Base-by-base conservation (phyloP, 1,140 invertebrate species). In the Solenopsis invicta region DNA sequence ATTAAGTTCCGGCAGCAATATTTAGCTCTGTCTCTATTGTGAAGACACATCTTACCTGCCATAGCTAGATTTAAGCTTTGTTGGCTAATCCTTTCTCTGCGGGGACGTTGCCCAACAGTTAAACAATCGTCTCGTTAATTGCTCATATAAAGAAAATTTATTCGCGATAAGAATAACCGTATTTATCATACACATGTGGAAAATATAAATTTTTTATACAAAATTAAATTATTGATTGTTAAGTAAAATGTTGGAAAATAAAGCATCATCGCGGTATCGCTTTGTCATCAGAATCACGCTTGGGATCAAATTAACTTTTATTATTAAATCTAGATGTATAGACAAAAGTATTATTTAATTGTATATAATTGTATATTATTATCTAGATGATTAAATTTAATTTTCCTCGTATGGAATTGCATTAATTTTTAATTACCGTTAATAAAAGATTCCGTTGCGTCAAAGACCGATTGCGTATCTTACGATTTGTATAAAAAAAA, bases 371-470 rank as follows among this genome's bases (percentile, higher is more conserved):
- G 48, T 24, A 24, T 69, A 48, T 67, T 41, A 41, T 69, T 50
- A 48, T 50, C 66, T 50, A 16, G 2, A 24, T 24, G 66, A 69
- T 50, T 48, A 24, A 45, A 48, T 69, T 69, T 69, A 69, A 69
- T 69, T 69, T 69, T 69, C 13, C 18, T 69, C 48, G 2, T 24
- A 37, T 18, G 41, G 48, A 69, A 48, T 48, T 69, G 12, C 24
- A 69, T 45, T 69, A 69, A 48, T 50, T 69, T 48, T 50, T 21
- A 69, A 24, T 69, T 69, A 69, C 24, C 16, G 24, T 41, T 21
- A 50, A 69, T 24, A 18, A 69, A 48, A 69, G 41, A n/a, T 37
- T 4, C 50, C 21, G n/a, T 78, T 50, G 3, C 16, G 2, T n/a
- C 5, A 56, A 72, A 41, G 24, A 66, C 2, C 10, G n/a, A 16